A percentile compares a stretch with the other conserved stretches of the same genome.
phyloP scores from a whole-genome alignment of 2,113 vertebrate genomes.

The Thalassoma bifasciatum region DNA sequence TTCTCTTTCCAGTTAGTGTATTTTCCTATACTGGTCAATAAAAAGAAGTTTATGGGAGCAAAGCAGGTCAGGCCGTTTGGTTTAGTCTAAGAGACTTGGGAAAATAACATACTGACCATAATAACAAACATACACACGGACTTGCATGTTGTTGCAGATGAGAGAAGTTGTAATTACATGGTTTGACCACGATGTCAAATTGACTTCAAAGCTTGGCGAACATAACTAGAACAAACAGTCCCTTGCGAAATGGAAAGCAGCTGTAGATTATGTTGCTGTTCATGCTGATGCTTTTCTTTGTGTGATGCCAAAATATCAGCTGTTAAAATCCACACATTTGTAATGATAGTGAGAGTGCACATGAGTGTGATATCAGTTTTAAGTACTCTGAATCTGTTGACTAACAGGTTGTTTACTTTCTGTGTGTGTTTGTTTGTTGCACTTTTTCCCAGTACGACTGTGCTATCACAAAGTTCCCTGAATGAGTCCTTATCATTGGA shows the following conservation, averaged over 20 bases:
- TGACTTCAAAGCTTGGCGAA: too few species aligned
- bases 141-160: too few species aligned
- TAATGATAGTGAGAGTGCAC: too few species aligned
- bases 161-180: background rate
- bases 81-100: too few species aligned
- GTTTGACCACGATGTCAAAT: background rate
- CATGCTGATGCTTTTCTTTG: background rate
- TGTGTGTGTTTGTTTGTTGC: background rate
- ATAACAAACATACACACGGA: too few species aligned
- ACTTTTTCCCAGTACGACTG: constrained; percentile 45
- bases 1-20: too few species aligned
- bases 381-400: background rate
- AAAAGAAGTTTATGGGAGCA: too few species aligned
- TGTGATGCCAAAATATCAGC: background rate
- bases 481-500: constrained; percentile 31
- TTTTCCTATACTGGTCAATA: too few species aligned
- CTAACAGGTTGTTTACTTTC: constrained; percentile 1
- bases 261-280: constrained; percentile 3
- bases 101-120: too few species aligned
- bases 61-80: too few species aligned
- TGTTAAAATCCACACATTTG: too few species aligned
- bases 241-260: background rate
- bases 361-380: too few species aligned
- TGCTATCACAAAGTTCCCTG: constrained; percentile 36
- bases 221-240: background rate